Evolutionary conservation across 2,113 vertebrate genomes (phyloP), one percentile per base, ranked within the genome.

Genomic region (Crotalus tigris): DNA sequence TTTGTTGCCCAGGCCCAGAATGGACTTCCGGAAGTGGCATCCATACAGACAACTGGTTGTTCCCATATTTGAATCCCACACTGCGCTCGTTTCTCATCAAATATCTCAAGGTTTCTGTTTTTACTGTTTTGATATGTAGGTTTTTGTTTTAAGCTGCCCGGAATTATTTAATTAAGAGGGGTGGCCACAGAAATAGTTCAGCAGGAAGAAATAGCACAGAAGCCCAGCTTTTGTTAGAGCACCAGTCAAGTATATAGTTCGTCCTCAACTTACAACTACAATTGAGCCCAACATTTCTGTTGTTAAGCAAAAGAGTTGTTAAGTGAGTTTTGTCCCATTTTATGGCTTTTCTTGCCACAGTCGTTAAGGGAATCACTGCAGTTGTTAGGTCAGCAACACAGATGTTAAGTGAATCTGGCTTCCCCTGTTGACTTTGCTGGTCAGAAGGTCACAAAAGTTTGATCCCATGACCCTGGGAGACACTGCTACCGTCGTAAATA

Each of bases 31-130:
- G 49, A 51, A 51, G 49, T 0, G 8, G 49, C 49, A 51, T 51
- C 49, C 49, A 51, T 8, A 51, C 49, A 51, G 49, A 51, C 8
- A 51, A 51, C 8, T 1, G 49, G 49, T 51, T 51, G 49, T 51
- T 51, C 49, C 10, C 49, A 51, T 51, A 51, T 51, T 51, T 51
- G 49, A 8, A 51, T 9, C 8, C 49, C 49, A 51, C 49, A 51
- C 8, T 9, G 49, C 8, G 8, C 49, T 51, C 49, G 87, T 95
- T 93, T 95, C 54, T 94, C 97, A 94, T 58, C 19, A 61, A 85
- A 75, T 93, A 94, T 92, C 94, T 94, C 55, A 92, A 91, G 90
- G 88, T 95, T n/a, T 93, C 91, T 94, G 49, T 89, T 26, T 44
- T 24, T 81, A 44, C 17, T 19, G 13, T 57, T 57, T 19, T 57